These are phyloP conservation scores for Euglossa dilemma DNA, from an alignment of 1,140 invertebrate species.

Conservation along the genomic window DNA sequence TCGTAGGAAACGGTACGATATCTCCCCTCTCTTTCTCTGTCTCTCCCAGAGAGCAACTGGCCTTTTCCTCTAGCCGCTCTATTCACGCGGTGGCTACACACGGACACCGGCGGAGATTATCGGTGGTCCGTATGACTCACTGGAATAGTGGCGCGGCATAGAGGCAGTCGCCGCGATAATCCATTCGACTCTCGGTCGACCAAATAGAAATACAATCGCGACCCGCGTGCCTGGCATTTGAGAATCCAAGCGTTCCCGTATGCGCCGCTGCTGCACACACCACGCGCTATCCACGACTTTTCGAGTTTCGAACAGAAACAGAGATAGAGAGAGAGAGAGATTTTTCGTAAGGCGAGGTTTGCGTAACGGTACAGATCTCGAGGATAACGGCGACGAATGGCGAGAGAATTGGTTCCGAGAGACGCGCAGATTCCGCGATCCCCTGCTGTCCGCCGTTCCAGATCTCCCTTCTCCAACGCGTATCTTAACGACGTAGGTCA, in stretches of 20 bases:
- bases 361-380: not conserved
- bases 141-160: slow-evolving; percentile 45
- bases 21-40: slow-evolving; percentile 17
- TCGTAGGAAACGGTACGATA: slow-evolving; percentile 46
- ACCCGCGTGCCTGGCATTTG: not conserved
- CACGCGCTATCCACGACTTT: too few species aligned
- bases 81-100: slow-evolving; percentile 50
- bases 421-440: slow-evolving; percentile 36
- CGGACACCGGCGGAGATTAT: slow-evolving; percentile 60
- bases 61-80: slow-evolving; percentile 46
- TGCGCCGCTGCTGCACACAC: not conserved
- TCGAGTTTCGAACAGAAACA: too few species aligned
- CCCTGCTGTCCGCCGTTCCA: slow-evolving; percentile 5
- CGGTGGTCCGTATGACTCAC: slow-evolving; percentile 60
- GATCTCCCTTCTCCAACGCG: slow-evolving; percentile 29
- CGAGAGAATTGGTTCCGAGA: slow-evolving; percentile 1
- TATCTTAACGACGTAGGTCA: slow-evolving; percentile 70
- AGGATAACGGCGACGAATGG: not conserved
- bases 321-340: too few species aligned
- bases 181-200: slow-evolving; percentile 12
- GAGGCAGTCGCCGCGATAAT: slow-evolving; percentile 56
- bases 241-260: not conserved
- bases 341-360: too few species aligned
- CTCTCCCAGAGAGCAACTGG: too few species aligned
- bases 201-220: slow-evolving; percentile 1